A percentile compares a stretch with the other conserved stretches of the same genome.
Conservation (phyloP, 2,797 vertebrate genomes). For the Lagorchestes hirsutus region DNA sequence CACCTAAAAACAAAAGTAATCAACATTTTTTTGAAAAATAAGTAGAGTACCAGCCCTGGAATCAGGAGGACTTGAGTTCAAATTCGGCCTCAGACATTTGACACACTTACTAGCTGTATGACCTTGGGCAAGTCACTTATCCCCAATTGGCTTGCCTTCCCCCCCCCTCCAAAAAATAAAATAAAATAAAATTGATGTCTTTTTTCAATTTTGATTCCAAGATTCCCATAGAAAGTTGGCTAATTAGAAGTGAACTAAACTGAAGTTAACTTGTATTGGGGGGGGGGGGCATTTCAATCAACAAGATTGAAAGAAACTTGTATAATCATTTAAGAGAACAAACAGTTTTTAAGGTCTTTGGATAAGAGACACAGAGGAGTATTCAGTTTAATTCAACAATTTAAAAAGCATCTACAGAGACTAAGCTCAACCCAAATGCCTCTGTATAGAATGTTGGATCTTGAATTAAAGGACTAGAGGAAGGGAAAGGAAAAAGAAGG, state of each 20-base stretch:
- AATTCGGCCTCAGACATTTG: too few relatives aligned
- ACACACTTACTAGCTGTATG: too few relatives aligned
- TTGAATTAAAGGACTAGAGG: background rate
- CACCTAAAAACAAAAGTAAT: background rate
- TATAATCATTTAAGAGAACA: conserved; percentile 29
- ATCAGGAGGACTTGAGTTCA: too few relatives aligned
- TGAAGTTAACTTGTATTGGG: background rate
- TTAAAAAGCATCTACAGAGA: background rate
- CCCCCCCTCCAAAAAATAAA: too few relatives aligned
- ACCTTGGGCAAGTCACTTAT: too few relatives aligned
- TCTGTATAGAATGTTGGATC: background rate
- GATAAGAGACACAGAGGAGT: background rate
- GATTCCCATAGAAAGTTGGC: background rate
- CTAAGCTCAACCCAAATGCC: background rate
- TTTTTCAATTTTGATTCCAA: background rate
- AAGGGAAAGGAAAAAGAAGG: too few relatives aligned
- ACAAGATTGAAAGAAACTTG: background rate
- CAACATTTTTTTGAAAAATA: background rate
- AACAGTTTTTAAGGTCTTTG: conserved; percentile 19
- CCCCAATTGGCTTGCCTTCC: too few relatives aligned
- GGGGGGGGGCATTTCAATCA: too few relatives aligned
- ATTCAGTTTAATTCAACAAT: background rate
- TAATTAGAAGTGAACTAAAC: background rate
- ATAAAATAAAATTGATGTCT: background rate
- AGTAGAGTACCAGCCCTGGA: too few relatives aligned